Evolutionary conservation across 2,797 vertebrate species (phyloP), one percentile per base, ranked within the genome.

Genomic region (Lepilemur ruficaudatus): DNA sequence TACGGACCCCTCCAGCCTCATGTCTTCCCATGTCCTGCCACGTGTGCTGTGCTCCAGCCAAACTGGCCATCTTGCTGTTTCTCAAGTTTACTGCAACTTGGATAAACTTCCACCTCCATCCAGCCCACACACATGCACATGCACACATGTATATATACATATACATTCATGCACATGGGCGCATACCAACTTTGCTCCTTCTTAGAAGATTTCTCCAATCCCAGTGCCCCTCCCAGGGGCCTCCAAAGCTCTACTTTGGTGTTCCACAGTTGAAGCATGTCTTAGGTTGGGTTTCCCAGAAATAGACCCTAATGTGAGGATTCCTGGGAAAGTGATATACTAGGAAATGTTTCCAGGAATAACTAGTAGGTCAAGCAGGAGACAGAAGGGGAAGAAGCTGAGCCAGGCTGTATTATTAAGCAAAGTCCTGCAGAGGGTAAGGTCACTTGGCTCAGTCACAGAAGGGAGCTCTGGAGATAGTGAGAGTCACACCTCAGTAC

Each of bases 241-340:
- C 46, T 79, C 38, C 82, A 76, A 15, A 32, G n/a, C 30, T 23
- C 85, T 30, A 67, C 25, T 72, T 96, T 46, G 50, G 55, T 80
- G 30, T 83, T 89, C 76, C 43, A 83, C 20, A 63, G 8, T 61
- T 75, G 65, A 57, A 90, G 32, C 32, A 76, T 38, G 13, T 78
- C 73, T 93, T 90, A 63, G 11, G n/a, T 76, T 95, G n/a, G 38
- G n/a, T 70, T 94, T 94, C 52, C 41, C 18, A 84, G 52, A 87
- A 84, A 20, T 41, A 92, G 57, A 79, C 38, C 15, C 30, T 76
- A 41, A 93, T 50, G 23, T 18, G 32, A 87, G 46, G 55, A 89
- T 75, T 91, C 70, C 50, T 72, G 15, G 50, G 57, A 80, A 96
- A 92, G 46, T 59, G 65, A 84, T 94, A 70, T 84, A n/a, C 28